phyloP scores from a whole-genome alignment of 2,888 invertebrate genomes.

The Tachina lurida region DNA sequence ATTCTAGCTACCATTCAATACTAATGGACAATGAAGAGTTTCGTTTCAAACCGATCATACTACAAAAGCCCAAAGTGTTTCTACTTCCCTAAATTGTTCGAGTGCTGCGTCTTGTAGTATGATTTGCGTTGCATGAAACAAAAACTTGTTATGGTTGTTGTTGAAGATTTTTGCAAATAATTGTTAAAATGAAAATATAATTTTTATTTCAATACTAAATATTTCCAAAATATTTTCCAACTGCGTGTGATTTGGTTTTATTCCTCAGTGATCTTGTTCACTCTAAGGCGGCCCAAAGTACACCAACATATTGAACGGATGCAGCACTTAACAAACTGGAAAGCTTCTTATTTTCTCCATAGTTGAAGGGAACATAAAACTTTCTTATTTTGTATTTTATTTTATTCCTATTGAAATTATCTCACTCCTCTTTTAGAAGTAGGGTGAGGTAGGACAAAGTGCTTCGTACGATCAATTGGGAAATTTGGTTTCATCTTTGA shows the following conservation, averaged over 20 bases:
- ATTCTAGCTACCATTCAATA: constrained; percentile 48
- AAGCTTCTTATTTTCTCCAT: neutral
- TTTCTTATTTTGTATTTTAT: constrained; percentile 5
- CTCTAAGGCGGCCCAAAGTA: constrained; percentile 64
- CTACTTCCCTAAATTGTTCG: constrained; percentile 15
- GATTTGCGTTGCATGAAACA: constrained; percentile 19
- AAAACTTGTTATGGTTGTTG: constrained; percentile 5
- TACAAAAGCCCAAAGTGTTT: constrained; percentile 65
- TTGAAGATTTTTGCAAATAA: constrained; percentile 46
- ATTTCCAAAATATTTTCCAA: constrained; percentile 47
- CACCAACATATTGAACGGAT: constrained; percentile 69
- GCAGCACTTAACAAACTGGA: constrained; percentile 58
- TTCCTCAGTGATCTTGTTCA: constrained; percentile 6
- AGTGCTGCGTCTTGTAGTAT: constrained; percentile 10
- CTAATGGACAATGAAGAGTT: constrained; percentile 65
- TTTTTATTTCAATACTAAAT: constrained; percentile 29
- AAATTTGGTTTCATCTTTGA: constrained; percentile 68
- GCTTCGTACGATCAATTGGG: constrained; percentile 70
- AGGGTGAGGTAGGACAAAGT: constrained; percentile 25
- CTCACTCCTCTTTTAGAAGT: neutral
- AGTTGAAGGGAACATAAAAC: neutral
- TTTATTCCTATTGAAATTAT: neutral
- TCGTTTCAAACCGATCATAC: constrained; percentile 69
- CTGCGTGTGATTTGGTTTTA: constrained; percentile 66
- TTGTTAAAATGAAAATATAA: constrained; percentile 37